Conservation (phyloP, 2,888 invertebrate genomes). For the Rhogogaster chlorosoma region DNA sequence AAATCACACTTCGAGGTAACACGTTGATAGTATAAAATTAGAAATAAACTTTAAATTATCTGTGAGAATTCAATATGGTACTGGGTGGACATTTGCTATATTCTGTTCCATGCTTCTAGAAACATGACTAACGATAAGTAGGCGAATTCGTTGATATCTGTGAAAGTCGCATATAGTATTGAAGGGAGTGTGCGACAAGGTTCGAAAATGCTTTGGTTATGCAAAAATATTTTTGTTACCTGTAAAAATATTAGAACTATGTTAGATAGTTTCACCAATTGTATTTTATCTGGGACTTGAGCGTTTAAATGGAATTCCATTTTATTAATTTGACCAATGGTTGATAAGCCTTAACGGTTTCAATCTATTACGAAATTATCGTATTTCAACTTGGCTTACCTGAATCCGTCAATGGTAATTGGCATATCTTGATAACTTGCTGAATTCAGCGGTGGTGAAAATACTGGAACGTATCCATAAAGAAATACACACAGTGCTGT, state of each 20-base stretch:
- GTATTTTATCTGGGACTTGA: background rate
- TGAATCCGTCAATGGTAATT: constrained; percentile 3
- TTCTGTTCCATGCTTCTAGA: no score
- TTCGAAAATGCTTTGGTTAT: background rate
- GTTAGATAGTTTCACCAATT: background rate
- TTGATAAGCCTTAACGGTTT: background rate
- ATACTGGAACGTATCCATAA: constrained; percentile 35
- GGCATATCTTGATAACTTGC: constrained; percentile 20
- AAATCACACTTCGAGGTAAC: background rate
- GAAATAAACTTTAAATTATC: no score
- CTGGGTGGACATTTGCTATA: no score
- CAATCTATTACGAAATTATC: background rate
- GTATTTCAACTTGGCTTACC: background rate
- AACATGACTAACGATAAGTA: no score
- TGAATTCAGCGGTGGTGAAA: background rate
- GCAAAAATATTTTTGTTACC: background rate
- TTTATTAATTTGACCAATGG: background rate
- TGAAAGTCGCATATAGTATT: background rate
- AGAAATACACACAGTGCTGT: constrained; percentile 25
- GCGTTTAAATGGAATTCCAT: background rate
- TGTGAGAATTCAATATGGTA: no score
- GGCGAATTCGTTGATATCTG: background rate
- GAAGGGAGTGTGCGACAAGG: no score
- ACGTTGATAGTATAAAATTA: no score
- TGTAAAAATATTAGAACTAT: background rate